phyloP scores from a whole-genome alignment of 2,113 vertebrate species.

The Psilopsiagon aymara region DNA sequence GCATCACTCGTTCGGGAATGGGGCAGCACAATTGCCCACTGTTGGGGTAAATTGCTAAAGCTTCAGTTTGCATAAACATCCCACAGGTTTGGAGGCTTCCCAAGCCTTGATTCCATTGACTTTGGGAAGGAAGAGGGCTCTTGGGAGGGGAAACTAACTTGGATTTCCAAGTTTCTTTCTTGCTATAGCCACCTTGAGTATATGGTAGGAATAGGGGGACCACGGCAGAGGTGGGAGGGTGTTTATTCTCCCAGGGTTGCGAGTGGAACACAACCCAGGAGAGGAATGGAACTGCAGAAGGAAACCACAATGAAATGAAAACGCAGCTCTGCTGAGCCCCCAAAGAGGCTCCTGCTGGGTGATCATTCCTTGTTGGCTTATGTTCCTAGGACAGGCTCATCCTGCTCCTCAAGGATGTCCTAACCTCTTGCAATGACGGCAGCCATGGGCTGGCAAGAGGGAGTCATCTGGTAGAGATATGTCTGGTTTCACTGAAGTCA shows the following conservation, averaged over 20 bases:
- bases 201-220: background rate
- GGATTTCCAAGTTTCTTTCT: background rate
- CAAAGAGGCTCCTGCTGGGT: background rate
- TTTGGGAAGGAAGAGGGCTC: background rate
- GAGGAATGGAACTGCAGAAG: background rate
- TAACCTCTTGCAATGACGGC: background rate
- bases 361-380: background rate
- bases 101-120: background rate
- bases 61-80: slow-evolving; percentile 35
- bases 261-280: background rate
- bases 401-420: background rate
- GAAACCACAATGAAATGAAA: background rate
- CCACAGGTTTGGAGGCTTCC: background rate
- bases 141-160: background rate
- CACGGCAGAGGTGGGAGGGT: background rate
- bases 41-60: background rate
- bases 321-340: background rate
- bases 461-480: slow-evolving; percentile 24
- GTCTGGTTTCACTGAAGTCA: slow-evolving; percentile 67
- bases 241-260: background rate
- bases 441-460: background rate
- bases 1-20: background rate
- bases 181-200: background rate
- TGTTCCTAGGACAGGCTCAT: background rate
- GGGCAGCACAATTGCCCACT: background rate